These are phyloP conservation scores for Iselma pallidipennis DNA, from an alignment of 2,888 invertebrate genomes.

Conservation along the genomic window DNA sequence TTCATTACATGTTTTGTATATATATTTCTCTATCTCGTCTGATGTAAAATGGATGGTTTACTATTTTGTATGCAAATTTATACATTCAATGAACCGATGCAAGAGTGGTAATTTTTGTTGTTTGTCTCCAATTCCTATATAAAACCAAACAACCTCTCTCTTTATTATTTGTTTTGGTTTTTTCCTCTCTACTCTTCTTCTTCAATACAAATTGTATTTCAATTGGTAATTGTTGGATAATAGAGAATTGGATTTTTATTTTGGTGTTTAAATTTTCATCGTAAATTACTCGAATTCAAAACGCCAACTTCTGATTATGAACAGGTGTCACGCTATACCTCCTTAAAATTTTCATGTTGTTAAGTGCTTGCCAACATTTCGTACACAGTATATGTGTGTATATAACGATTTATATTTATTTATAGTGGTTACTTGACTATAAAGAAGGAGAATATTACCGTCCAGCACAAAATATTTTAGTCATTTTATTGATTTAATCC, in stretches of 20 bases:
- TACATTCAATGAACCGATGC: constrained; percentile 20
- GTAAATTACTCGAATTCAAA: not conserved
- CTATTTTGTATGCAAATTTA: constrained; percentile 22
- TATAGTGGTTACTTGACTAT: not conserved
- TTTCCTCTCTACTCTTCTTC: too few species aligned
- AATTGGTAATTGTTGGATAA: too few species aligned
- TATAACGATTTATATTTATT: not conserved
- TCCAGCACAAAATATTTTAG: not conserved
- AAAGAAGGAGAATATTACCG: not conserved
- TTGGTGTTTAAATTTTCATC: not conserved
- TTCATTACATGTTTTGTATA: constrained; percentile 17
- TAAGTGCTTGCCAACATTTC: not conserved
- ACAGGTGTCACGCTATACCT: not conserved
- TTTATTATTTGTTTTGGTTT: too few species aligned
- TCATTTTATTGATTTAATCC: not conserved
- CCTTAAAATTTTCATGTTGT: not conserved
- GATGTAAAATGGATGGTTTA: constrained; percentile 15
- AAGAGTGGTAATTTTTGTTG: not conserved
- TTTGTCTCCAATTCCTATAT: not conserved
- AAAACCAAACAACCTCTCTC: not conserved
- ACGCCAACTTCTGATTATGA: not conserved
- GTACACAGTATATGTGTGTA: too few species aligned
- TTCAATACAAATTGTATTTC: too few species aligned
- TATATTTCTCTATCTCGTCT: constrained; percentile 4
- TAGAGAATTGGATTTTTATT: too few species aligned